Conservation (phyloP, 2,113 vertebrate genomes). For the Sminthopsis crassicaudata region DNA sequence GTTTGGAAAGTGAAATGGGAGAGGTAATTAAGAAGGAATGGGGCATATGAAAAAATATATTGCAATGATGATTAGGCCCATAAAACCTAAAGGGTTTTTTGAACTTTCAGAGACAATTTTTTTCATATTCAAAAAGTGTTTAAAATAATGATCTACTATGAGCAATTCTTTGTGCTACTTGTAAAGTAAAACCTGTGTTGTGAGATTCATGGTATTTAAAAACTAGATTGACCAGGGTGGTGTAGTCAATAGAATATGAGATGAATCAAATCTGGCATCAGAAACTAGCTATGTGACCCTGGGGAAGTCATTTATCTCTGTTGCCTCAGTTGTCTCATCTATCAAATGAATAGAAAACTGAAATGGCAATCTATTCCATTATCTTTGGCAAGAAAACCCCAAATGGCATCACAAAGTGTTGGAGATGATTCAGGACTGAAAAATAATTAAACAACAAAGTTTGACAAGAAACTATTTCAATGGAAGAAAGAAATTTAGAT, state of each 20-base stretch:
- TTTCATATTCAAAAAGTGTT: not conserved
- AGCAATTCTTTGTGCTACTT: not conserved
- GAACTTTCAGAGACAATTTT: not conserved
- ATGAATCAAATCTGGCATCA: too few species aligned
- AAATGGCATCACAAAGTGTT: too few species aligned
- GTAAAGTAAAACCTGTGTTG: not conserved
- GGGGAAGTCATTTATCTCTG: too few species aligned
- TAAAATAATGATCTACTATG: not conserved
- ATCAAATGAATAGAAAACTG: too few species aligned
- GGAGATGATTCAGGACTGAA: too few species aligned
- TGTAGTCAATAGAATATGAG: too few species aligned
- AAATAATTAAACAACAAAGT: too few species aligned
- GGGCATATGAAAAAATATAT: not conserved
- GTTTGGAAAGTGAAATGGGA: not conserved
- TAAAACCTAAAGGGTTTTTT: not conserved
- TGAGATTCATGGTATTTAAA: not conserved
- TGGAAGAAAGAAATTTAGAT: constrained; percentile 1
- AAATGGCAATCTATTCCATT: too few species aligned
- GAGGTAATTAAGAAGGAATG: not conserved
- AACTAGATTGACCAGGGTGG: not conserved
- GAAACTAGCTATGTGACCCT: too few species aligned
- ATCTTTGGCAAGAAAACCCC: too few species aligned
- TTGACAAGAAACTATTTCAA: not conserved
- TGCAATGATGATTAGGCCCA: not conserved
- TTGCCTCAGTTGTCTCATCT: too few species aligned